Evolutionary conservation across 2,113 vertebrate genomes (phyloP).

Genomic region (Saguinus imperator): DNA sequence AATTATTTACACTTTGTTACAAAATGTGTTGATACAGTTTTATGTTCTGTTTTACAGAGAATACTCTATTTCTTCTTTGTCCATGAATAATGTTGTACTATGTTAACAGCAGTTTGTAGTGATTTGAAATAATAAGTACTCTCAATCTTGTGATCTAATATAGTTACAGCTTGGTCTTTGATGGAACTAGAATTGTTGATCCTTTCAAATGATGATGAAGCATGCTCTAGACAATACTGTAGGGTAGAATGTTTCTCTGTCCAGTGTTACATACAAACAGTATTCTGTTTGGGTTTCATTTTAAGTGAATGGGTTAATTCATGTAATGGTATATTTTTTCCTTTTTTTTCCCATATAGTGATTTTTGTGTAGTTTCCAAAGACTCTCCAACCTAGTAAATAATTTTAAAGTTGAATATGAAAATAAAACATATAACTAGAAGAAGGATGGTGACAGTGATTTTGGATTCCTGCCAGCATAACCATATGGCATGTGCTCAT

Average conservation of each 20-base stretch:
- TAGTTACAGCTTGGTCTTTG: background rate
- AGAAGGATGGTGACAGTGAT: background rate
- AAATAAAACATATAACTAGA: background rate
- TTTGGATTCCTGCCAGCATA: background rate
- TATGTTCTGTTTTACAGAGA: slow-evolving; percentile 7
- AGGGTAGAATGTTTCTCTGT: background rate
- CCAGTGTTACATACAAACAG: background rate
- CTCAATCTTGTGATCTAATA: background rate
- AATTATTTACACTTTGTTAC: background rate
- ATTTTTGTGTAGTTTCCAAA: slow-evolving; percentile 6
- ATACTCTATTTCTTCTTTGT: background rate
- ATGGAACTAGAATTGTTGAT: background rate
- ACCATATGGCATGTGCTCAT: background rate
- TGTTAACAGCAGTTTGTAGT: background rate
- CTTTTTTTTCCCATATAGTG: background rate
- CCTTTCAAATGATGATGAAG: background rate
- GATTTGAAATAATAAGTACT: background rate
- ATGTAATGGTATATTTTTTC: background rate
- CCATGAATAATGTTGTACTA: background rate
- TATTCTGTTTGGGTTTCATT: background rate
- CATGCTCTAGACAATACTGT: background rate
- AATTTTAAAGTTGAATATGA: background rate
- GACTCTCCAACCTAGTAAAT: background rate
- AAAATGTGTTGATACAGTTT: background rate
- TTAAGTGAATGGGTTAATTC: background rate